phyloP scores from a whole-genome alignment of 2,797 vertebrate genomes.

The Odontamblyopus lacepedii region DNA sequence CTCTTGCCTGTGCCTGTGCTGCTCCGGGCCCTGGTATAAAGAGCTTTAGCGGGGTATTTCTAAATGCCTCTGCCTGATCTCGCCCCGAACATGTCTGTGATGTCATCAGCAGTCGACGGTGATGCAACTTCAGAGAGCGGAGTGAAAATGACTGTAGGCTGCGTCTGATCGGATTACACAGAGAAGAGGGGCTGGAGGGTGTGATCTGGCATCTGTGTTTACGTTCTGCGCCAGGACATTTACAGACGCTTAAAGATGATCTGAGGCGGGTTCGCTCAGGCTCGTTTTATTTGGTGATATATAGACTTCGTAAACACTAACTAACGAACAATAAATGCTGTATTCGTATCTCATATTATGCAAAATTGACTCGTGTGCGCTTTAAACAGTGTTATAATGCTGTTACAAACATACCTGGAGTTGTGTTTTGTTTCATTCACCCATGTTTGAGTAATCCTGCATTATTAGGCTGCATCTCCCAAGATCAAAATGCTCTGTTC shows the following conservation, averaged over 20 bases:
- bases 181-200: slow-evolving; percentile 47
- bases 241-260: slow-evolving; percentile 45
- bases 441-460: too few relatives aligned
- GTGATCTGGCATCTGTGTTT: slow-evolving; percentile 26
- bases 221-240: slow-evolving; percentile 41
- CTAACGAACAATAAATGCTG: not conserved
- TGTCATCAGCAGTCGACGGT: slow-evolving; percentile 55
- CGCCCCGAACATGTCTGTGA: slow-evolving; percentile 55
- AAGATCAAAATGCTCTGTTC: too few relatives aligned
- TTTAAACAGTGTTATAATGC: too few relatives aligned
- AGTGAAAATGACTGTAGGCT: slow-evolving; percentile 62
- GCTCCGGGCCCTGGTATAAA: too few relatives aligned
- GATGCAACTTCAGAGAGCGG: slow-evolving; percentile 64
- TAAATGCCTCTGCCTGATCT: slow-evolving; percentile 39
- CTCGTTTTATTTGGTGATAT: not conserved
- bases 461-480: too few relatives aligned
- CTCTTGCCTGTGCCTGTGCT: not conserved
- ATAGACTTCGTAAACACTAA: not conserved
- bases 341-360: too few relatives aligned
- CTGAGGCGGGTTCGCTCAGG: slow-evolving; percentile 44
- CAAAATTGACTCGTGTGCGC: too few relatives aligned
- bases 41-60: slow-evolving; percentile 11
- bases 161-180: slow-evolving; percentile 62
- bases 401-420: too few relatives aligned
- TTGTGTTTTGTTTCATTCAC: too few relatives aligned